Conservation (phyloP, 1,140 invertebrate species). For the Anthonomus grandis region DNA sequence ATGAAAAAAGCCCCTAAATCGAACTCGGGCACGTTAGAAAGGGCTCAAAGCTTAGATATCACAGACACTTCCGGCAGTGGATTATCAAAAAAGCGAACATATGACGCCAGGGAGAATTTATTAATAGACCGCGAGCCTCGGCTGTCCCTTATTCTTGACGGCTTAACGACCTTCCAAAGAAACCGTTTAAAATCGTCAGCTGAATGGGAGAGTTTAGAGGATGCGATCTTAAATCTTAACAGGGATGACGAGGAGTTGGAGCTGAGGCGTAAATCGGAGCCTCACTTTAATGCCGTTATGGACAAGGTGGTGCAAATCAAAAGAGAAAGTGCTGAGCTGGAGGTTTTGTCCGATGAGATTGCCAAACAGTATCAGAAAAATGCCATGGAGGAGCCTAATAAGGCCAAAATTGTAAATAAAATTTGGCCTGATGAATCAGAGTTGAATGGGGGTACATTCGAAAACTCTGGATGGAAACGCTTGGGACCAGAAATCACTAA, state of each 20-base stretch:
- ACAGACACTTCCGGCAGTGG: slow-evolving; percentile 58
- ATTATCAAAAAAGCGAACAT: slow-evolving; percentile 60
- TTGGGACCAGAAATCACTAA: slow-evolving; percentile 1
- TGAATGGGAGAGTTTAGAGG: slow-evolving; percentile 73
- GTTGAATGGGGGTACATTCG: neutral
- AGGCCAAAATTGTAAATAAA: slow-evolving; percentile 4
- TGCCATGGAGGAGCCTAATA: neutral
- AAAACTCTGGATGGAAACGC: slow-evolving; percentile 13
- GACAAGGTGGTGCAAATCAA: slow-evolving; percentile 46
- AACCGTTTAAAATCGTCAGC: slow-evolving; percentile 68
- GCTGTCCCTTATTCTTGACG: slow-evolving; percentile 60
- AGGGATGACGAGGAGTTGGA: slow-evolving; percentile 27
- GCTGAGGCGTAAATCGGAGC: slow-evolving; percentile 13
- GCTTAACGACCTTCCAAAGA: slow-evolving; percentile 62
- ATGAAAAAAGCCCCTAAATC: slow-evolving; percentile 60
- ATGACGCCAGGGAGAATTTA: slow-evolving; percentile 40
- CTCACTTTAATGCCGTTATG: slow-evolving; percentile 43
- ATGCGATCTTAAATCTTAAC: slow-evolving; percentile 58
- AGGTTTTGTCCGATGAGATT: slow-evolving; percentile 9
- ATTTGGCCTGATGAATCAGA: slow-evolving; percentile 21
- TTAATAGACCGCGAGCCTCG: slow-evolving; percentile 57
- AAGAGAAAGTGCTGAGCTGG: slow-evolving; percentile 33
- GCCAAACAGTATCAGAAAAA: slow-evolving; percentile 9
- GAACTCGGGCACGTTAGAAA: slow-evolving; percentile 61
- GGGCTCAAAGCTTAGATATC: slow-evolving; percentile 79